Evolutionary conservation across 1,140 invertebrate genomes (phyloP).

Genomic region (Drosophila orosa): DNA sequence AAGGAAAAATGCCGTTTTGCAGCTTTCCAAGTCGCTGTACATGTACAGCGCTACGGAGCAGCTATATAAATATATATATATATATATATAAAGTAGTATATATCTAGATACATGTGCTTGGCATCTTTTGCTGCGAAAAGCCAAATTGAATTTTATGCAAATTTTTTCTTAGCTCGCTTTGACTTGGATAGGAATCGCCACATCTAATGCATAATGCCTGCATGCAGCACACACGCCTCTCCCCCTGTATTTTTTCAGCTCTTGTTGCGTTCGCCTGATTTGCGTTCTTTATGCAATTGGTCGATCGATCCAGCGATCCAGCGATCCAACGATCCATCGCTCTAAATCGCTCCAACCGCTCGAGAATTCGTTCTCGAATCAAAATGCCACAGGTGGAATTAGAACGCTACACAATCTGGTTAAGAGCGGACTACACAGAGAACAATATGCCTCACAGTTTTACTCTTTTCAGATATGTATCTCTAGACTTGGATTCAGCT

Average conservation of each 20-base stretch:
- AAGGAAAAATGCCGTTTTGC: conserved; percentile 83
- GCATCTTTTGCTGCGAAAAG: conserved; percentile 63
- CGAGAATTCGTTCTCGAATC: conserved; percentile 9
- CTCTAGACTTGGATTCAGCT: neutral
- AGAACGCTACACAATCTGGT: conserved; percentile 45
- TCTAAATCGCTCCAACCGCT: conserved; percentile 14
- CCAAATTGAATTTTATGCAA: conserved; percentile 82
- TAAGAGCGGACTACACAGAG: conserved; percentile 10
- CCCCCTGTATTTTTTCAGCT: conserved; percentile 1
- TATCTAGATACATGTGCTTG: conserved; percentile 30
- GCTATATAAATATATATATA: conserved; percentile 6
- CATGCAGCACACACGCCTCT: conserved; percentile 19
- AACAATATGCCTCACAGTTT: neutral
- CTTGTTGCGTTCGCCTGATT: conserved; percentile 35
- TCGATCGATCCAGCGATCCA: conserved; percentile 22
- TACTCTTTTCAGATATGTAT: neutral
- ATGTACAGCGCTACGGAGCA: conserved; percentile 25
- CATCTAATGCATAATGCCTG: conserved; percentile 79
- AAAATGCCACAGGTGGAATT: conserved; percentile 48
- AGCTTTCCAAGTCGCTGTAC: conserved; percentile 79
- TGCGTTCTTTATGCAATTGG: conserved; percentile 71
- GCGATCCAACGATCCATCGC: conserved; percentile 19
- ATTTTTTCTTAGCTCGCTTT: conserved; percentile 70
- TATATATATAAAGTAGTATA: conserved; percentile 2
- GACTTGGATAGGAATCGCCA: conserved; percentile 71